A percentile compares a stretch with the other conserved stretches of the same genome.
phyloP scores from a whole-genome alignment of 2,797 vertebrate genomes.

The Semotilus atromaculatus region DNA sequence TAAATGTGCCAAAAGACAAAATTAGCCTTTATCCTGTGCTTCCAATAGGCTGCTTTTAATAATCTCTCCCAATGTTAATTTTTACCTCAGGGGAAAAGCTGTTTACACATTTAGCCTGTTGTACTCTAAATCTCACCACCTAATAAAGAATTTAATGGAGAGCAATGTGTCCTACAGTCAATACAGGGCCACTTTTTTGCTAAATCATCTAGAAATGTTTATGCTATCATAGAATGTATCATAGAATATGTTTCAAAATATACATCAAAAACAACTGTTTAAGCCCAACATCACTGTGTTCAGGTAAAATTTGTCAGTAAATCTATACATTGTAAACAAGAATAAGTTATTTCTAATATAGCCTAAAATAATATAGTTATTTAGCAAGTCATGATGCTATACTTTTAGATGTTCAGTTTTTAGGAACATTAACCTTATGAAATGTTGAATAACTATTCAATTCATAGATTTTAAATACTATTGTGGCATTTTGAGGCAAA shows the following conservation, averaged over 20 bases:
- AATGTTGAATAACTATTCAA: neutral
- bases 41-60: slow-evolving; percentile 56
- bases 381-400: neutral
- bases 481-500: too few relatives aligned
- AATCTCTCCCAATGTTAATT: slow-evolving; percentile 24
- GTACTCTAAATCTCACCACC: slow-evolving; percentile 34
- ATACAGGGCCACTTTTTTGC: neutral
- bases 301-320: neutral
- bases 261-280: neutral
- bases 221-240: too few relatives aligned
- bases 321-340: neutral
- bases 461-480: neutral
- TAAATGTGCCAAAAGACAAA: slow-evolving; percentile 63
- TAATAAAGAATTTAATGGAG: slow-evolving; percentile 62
- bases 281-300: neutral
- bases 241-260: too few relatives aligned
- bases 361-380: neutral
- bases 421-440: neutral
- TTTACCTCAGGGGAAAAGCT: slow-evolving; percentile 24
- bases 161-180: neutral
- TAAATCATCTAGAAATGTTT: neutral
- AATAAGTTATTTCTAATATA: neutral
- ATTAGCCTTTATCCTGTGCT: slow-evolving; percentile 52
- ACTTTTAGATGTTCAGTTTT: neutral
- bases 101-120: slow-evolving; percentile 54